A percentile compares a stretch with the other conserved stretches of the same genome.
Conservation (phyloP, 2,888 invertebrate species). For the Dicycla oo region DNA sequence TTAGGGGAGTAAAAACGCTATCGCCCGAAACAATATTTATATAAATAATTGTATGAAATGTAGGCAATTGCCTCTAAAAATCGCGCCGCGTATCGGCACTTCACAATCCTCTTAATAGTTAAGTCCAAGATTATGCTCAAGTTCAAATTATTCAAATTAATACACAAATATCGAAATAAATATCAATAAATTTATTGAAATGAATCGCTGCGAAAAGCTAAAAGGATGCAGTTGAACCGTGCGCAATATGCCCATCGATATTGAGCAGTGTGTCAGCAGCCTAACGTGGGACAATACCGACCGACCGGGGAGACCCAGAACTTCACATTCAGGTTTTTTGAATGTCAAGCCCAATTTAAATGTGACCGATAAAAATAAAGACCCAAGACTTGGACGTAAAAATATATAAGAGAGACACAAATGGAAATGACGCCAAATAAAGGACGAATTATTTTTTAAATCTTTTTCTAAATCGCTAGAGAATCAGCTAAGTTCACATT, state of each 20-base stretch:
- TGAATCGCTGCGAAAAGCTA: not conserved
- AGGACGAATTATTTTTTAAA: not conserved
- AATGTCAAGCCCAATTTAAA: conserved; percentile 58
- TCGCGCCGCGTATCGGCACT: too few species aligned
- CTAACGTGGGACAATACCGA: conserved; percentile 42
- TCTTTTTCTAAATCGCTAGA: conserved; percentile 2
- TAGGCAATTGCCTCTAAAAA: too few species aligned
- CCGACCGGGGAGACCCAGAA: conserved; percentile 26
- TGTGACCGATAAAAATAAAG: conserved; percentile 42
- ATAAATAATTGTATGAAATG: too few species aligned
- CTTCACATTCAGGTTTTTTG: conserved; percentile 49
- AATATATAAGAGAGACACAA: conserved; percentile 17
- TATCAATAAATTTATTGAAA: too few species aligned
- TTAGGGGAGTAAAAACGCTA: too few species aligned
- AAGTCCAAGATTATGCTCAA: not conserved
- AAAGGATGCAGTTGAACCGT: conserved; percentile 5
- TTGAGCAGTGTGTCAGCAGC: conserved; percentile 33
- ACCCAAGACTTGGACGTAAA: conserved; percentile 13
- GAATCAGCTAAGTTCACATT: conserved; percentile 6
- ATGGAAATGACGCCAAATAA: conserved; percentile 18
- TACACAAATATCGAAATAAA: too few species aligned
- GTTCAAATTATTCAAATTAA: not conserved
- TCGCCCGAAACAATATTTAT: too few species aligned
- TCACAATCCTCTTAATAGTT: too few species aligned
- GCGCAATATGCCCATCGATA: not conserved